Conservation (phyloP, 2,888 invertebrate genomes). For the Harpagoxenus sublaevis region DNA sequence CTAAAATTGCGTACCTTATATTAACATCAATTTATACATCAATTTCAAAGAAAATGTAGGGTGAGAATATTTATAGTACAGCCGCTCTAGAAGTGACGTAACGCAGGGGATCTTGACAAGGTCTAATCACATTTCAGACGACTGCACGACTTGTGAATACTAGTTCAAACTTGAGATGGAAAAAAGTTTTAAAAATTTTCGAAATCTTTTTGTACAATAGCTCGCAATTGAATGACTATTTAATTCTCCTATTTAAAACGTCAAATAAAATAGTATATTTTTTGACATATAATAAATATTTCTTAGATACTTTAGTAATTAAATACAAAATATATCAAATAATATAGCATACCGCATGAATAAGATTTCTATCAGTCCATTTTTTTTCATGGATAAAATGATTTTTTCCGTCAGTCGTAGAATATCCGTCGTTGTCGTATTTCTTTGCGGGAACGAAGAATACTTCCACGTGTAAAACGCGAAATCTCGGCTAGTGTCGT, state of each 20-base stretch:
- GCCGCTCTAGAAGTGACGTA: neutral
- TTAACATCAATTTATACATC: neutral
- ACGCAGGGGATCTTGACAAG: neutral
- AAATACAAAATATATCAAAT: neutral
- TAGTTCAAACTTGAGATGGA: neutral
- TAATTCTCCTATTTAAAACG: neutral
- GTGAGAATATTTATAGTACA: neutral
- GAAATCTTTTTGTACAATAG: neutral
- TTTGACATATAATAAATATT: neutral
- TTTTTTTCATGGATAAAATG: neutral
- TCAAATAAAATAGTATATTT: neutral
- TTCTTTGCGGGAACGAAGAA: conserved; percentile 7
- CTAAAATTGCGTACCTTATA: neutral
- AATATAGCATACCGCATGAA: neutral
- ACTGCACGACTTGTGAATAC: neutral
- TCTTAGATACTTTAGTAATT: neutral
- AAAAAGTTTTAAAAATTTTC: neutral
- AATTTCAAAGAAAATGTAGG: neutral
- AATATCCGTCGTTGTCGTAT: conserved; percentile 17
- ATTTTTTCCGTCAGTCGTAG: neutral
- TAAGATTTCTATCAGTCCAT: neutral
- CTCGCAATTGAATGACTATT: neutral
- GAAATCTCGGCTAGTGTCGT: conserved; percentile 45
- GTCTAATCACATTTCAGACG: neutral
- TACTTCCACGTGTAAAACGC: neutral